phyloP scores from a whole-genome alignment of 35 echinoderm and acorn worm species.

The Amphiura filiformis region DNA sequence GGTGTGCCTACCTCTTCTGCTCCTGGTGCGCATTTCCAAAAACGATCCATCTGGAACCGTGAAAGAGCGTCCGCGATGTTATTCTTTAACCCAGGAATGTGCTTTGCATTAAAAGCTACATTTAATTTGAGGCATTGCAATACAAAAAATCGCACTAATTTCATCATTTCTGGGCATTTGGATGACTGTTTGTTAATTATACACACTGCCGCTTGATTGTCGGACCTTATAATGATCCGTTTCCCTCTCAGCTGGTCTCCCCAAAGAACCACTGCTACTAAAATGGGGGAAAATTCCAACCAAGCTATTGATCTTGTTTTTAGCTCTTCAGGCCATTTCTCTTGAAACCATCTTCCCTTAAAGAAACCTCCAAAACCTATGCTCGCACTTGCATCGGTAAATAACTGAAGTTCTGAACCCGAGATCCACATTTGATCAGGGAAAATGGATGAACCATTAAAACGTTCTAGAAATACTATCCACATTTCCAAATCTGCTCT shows the following conservation, averaged over 20 bases:
- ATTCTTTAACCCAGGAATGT: background rate
- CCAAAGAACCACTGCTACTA: conserved; percentile 22
- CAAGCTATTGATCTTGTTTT: conserved; percentile 13
- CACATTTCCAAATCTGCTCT: conserved; percentile 23
- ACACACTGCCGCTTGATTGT: conserved; percentile 16
- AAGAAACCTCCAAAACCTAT: conserved; percentile 37
- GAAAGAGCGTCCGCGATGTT: background rate
- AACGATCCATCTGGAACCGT: conserved; percentile 4
- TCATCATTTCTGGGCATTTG: conserved; percentile 9
- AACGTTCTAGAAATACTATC: background rate
- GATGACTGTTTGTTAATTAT: conserved; percentile 5
- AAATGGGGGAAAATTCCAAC: conserved; percentile 24
- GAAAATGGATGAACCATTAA: background rate
- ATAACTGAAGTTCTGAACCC: background rate
- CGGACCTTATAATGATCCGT: background rate
- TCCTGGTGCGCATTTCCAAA: background rate
- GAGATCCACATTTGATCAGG: background rate
- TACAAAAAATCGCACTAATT: background rate
- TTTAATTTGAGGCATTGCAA: background rate
- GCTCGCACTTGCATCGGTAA: background rate
- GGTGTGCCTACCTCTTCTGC: background rate
- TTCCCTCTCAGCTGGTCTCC: background rate
- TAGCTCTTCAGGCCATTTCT: background rate
- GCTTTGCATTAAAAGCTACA: background rate
- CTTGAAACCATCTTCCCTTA: conserved; percentile 3